Base-by-base conservation (phyloP, 2,888 invertebrate species). In the Rosalia funebris region DNA sequence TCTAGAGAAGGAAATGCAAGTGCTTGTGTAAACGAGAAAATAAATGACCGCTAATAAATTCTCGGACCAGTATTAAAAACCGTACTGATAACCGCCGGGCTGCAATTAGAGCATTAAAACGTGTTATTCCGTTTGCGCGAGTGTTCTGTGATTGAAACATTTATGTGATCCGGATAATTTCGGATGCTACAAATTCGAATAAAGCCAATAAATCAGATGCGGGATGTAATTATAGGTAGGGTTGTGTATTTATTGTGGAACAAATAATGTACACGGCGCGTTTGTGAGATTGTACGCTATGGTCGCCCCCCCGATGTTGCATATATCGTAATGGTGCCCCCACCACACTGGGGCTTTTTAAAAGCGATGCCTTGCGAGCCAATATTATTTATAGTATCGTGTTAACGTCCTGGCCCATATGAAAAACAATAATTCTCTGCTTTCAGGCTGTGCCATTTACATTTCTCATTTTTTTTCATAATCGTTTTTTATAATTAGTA, bases 391-490 rank as follows among this genome's bases (percentile, higher is more conserved):
- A 75, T 74, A 63, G 71, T 67, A 73, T 68, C 74, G 68, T 74
- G 75, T 74, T 73, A 72, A 73, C 68, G 75, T 75, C 72, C 67
- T 61, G 69, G 70, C 63, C 71, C 71, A 71, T 75, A 72, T 66
- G 73, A 71, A 72, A 72, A 74, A 72, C 74, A 73, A 71, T 75
- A 74, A 73, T 74, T 75, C 73, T 69, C 71, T 65, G 66, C 65
- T 66, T 66, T 68, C 70, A 64, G 68, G 61, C 69, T 57, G 62
- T 65, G 64, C 63, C 67, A 69, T 71, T 73, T 68, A 63, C 68
- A 68, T 71, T 69, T 66, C 68, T 69, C 62, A 63, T 71, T 66
- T 68, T 62, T n/a, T 68, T 65, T 63, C 67, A 54, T 64, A 62
- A 66, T 69, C 67, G 65, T 71, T 66, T 71, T 71, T 71, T 65